phyloP scores from a whole-genome alignment of 2,113 vertebrate species.

The Mola mola region DNA sequence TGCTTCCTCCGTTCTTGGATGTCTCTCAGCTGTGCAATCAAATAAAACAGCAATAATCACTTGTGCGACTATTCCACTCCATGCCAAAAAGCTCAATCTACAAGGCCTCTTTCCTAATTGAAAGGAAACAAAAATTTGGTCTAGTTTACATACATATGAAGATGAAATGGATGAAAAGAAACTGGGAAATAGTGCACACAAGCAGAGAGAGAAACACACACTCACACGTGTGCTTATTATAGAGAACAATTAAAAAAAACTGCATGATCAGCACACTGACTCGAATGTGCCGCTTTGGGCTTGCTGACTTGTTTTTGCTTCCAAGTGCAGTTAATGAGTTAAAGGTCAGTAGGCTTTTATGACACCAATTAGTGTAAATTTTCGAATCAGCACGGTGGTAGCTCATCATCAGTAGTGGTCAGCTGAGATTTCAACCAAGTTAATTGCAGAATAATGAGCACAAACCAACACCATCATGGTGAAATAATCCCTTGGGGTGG shows the following conservation, averaged over 20 bases:
- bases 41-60: constrained; percentile 58
- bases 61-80: constrained; percentile 31
- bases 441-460: constrained; percentile 65
- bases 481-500: constrained; percentile 29
- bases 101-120: constrained; percentile 51
- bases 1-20: constrained; percentile 40
- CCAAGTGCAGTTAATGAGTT: constrained; percentile 66
- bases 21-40: constrained; percentile 62
- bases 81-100: constrained; percentile 43
- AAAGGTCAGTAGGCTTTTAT: constrained; percentile 68
- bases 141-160: constrained; percentile 44
- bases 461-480: constrained; percentile 12
- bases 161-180: constrained; percentile 16
- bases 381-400: constrained; percentile 56
- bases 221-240: constrained; percentile 11
- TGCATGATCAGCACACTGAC: constrained; percentile 58
- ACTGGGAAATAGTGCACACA: constrained; percentile 4
- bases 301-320: constrained; percentile 46
- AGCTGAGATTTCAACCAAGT: constrained; percentile 46
- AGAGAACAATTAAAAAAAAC: constrained; percentile 50
- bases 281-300: constrained; percentile 37
- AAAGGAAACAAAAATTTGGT: constrained; percentile 40
- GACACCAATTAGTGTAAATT: constrained; percentile 73
- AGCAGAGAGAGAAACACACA: constrained; percentile 13
- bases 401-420: constrained; percentile 45